Evolutionary conservation across 2,113 vertebrate species (phyloP).

Genomic region (Tragulus kanchil): DNA sequence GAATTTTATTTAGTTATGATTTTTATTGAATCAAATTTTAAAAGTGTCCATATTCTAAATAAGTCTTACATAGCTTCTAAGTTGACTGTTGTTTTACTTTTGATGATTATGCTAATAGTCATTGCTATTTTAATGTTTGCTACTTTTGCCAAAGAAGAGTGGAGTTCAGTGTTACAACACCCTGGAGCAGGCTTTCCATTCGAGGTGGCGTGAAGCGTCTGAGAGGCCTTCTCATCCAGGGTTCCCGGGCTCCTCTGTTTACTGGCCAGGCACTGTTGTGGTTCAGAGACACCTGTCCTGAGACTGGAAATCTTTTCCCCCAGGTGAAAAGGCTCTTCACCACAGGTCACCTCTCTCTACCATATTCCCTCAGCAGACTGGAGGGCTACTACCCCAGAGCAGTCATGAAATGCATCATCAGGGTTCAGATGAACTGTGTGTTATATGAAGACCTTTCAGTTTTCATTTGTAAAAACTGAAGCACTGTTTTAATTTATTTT

Average conservation of each 20-base stretch:
- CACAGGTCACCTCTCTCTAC: neutral
- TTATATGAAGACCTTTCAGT: neutral
- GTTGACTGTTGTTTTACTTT: constrained; percentile 13
- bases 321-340: neutral
- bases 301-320: neutral
- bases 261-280: neutral
- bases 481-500: constrained; percentile 54
- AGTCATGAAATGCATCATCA: neutral
- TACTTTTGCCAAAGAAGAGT: neutral
- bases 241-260: neutral
- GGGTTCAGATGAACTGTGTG: neutral
- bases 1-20: constrained; percentile 16
- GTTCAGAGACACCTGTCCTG: neutral
- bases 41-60: neutral
- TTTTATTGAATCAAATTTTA: constrained; percentile 52
- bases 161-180: neutral
- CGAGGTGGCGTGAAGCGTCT: neutral
- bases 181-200: neutral
- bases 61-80: constrained; percentile 15
- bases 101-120: neutral
- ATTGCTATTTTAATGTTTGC: neutral
- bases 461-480: constrained; percentile 54
- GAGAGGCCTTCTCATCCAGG: neutral
- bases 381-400: neutral
- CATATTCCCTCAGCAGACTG: neutral